phyloP scores from a whole-genome alignment of 2,888 invertebrate species.

The Meganola albula region DNA sequence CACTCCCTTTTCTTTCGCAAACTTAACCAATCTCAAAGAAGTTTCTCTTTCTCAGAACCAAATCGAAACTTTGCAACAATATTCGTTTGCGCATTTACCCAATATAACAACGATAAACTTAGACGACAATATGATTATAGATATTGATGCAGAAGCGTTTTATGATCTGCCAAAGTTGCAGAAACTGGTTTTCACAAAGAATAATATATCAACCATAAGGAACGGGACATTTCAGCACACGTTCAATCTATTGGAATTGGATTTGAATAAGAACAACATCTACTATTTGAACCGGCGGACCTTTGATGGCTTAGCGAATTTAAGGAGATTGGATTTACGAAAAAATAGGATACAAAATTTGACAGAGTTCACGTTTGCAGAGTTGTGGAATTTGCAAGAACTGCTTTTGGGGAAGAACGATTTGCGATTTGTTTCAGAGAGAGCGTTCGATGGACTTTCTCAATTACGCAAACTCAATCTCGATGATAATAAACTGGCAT shows the following conservation, averaged over 20 bases:
- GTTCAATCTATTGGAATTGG: constrained; percentile 85
- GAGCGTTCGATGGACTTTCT: constrained; percentile 86
- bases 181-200: constrained; percentile 88
- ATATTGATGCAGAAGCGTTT: constrained; percentile 85
- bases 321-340: constrained; percentile 85
- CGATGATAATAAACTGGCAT: constrained; percentile 85
- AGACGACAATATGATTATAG: constrained; percentile 86
- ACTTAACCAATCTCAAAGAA: constrained; percentile 82
- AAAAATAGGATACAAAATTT: constrained; percentile 86
- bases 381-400: constrained; percentile 85
- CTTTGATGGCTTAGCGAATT: constrained; percentile 85
- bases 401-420: constrained; percentile 83
- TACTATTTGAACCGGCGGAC: constrained; percentile 85
- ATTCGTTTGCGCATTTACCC: constrained; percentile 85
- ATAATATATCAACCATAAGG: constrained; percentile 89
- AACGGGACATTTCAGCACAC: constrained; percentile 89
- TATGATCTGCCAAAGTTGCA: constrained; percentile 83
- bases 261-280: constrained; percentile 87
- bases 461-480: constrained; percentile 84
- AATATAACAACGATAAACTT: constrained; percentile 83
- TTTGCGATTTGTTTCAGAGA: constrained; percentile 84
- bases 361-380: constrained; percentile 87
- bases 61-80: constrained; percentile 81
- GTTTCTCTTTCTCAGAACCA: constrained; percentile 83
- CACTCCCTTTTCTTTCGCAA: constrained; percentile 84